Evolutionary conservation across 2,113 vertebrate genomes (phyloP), one percentile per base, ranked within the genome.

Genomic region (Guaruba guarouba): DNA sequence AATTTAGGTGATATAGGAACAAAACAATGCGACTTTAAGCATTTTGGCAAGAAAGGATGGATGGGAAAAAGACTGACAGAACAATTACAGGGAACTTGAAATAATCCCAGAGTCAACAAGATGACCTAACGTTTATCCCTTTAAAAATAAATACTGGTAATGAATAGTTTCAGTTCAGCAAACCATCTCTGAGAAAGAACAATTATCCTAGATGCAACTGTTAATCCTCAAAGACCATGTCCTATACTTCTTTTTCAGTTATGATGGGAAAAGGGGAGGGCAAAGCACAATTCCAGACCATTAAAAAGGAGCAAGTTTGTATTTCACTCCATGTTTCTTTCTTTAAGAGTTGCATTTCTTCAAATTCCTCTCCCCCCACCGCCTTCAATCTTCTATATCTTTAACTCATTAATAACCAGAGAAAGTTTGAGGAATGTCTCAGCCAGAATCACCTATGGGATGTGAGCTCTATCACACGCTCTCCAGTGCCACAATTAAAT

Each of bases 51-150:
- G 37, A 43, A 86, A 89, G 28, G 62, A 85, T 86, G 68, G 73
- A 93, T 79, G 77, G 92, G 69, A 79, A 95, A 92, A 89, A 49
- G 69, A 95, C 64, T 88, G 82, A 93, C 70, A 92, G 69, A 77
- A 74, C 88, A 93, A 88, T 93, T 91, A 90, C 52, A 92, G 52
- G n/a, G 80, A 96, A 95, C 52, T 78, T 94, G 92, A 96, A 94
- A 95, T 57, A 88, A 27, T 62, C 80, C 88, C 88, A 91, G 76
- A 93, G 83, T 95, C 93, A 96, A 92, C 89, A 95, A 75, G 74
- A 94, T 69, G 77, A 92, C 94, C 87, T 82, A 87, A 92, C 81
- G 71, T 85, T 82, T 79, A 75, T 89, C 78, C 82, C 82, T 92
- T 89, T 43, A 82, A 95, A 92, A 95, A 91, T 82, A 95, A 95